phyloP scores from a whole-genome alignment of 2,888 invertebrate species.

The Folsomia manolachei region DNA sequence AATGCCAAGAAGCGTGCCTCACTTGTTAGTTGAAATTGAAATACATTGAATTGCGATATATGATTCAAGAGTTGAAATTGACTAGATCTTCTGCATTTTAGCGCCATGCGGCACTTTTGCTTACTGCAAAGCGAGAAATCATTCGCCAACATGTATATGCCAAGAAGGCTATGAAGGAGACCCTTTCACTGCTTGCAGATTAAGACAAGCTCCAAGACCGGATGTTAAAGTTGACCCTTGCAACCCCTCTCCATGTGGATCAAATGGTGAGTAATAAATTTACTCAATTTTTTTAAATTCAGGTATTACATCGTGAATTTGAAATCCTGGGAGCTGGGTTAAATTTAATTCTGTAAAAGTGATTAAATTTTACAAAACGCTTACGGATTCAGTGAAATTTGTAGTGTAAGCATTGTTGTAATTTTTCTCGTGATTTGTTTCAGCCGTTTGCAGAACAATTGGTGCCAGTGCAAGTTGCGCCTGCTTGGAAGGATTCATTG shows the following conservation, averaged over 20 bases:
- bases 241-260: constrained; percentile 68
- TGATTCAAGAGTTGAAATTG: constrained; percentile 5
- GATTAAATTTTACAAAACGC: no score
- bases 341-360: no score
- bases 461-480: constrained; percentile 64
- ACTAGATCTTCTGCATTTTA: constrained; percentile 66
- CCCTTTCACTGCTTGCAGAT: constrained; percentile 25
- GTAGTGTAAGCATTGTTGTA: no score
- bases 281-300: no score
- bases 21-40: no score
- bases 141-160: constrained; percentile 28
- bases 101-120: constrained; percentile 64
- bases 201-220: constrained; percentile 32
- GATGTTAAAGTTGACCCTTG: constrained; percentile 56
- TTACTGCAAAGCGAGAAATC: constrained; percentile 52
- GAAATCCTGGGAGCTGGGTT: no score
- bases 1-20: constrained; percentile 56
- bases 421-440: not conserved
- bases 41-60: no score
- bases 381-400: no score
- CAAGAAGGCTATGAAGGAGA: constrained; percentile 27
- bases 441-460: constrained; percentile 35
- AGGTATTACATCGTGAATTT: not conserved
- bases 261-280: constrained; percentile 54
- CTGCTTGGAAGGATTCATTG: constrained; percentile 57